Base-by-base conservation (phyloP, 2,113 vertebrate genomes). In the Zeus faber region DNA sequence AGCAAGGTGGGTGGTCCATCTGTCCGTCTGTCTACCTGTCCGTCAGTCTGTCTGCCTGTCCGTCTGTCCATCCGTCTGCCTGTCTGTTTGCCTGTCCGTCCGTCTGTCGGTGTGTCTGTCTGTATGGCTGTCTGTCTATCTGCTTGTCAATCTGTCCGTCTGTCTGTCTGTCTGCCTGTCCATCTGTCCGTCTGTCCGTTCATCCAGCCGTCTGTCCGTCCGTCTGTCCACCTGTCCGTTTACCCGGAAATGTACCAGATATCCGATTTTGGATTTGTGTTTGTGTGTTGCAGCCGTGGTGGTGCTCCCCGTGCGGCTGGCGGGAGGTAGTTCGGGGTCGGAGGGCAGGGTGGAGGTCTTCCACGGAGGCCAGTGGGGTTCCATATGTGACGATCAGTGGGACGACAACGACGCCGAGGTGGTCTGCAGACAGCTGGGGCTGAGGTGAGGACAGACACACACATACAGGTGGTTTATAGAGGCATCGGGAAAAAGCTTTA, bases 301-400 rank as follows among this genome's bases (percentile, higher is more conserved):
- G 0, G 79, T 88, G 35, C 86, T 92, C 1, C 86, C 81, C 0
- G 43, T 98, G 18, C 91, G 95, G 0, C 88, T 99, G 17, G 83
- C 77, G 16, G 94, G 91, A 7, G 95, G 95, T 13, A 77, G 5
- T 14, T 88, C 74, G 0, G 13, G 25, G 13, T 76, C 77, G 0
- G 94, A 98, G 80, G 97, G 97, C 70, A 88, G 94, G 39, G 94
- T 98, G 22, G 96, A 99, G 74, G 85, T 99, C 35, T 94, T 90
- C 80, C 91, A 92, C 0, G 89, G 87, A 0, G 93, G 96, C 13
- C 93, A 93, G 68, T 99, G 97, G 97, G 97, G 97, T 1, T 96
- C 97, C 1, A 67, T 99, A 62, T 99, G 97, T 43, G 96, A 98
- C 0, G 94, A 98, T 76, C 94, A 98, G 49, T 99, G 95, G 95